Conservation (phyloP, 2,797 vertebrate species). For the Apogon talboti region DNA sequence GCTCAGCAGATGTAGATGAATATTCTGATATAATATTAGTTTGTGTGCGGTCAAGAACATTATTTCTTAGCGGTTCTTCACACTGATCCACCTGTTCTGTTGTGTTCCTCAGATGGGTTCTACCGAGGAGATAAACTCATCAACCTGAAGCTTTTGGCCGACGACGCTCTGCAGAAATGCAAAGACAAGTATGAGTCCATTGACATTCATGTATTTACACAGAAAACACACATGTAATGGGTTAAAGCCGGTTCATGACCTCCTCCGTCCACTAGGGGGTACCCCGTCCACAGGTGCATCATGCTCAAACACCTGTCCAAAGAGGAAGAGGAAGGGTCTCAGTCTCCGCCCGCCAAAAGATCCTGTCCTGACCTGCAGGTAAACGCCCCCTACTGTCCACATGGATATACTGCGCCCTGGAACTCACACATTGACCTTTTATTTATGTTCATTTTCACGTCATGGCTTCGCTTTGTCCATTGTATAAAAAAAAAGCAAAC, state of each 20-base stretch:
- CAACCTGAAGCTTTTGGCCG: slow-evolving; percentile 93
- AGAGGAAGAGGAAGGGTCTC: slow-evolving; percentile 79
- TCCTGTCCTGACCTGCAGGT: slow-evolving; percentile 92
- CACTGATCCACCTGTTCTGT: neutral
- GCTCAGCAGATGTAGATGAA: too few relatives aligned
- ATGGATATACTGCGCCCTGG: too few relatives aligned
- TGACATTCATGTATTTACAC: slow-evolving; percentile 3
- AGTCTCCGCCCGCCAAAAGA: slow-evolving; percentile 92
- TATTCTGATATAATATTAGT: too few relatives aligned
- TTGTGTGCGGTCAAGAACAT: too few relatives aligned
- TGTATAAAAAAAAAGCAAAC: neutral
- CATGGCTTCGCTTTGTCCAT: neutral
- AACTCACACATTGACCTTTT: neutral
- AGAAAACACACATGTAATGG: slow-evolving; percentile 9
- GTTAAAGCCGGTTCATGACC: too few relatives aligned
- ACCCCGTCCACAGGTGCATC: slow-evolving; percentile 86
- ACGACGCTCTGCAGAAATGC: slow-evolving; percentile 93
- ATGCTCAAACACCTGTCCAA: slow-evolving; percentile 93
- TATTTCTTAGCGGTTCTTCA: too few relatives aligned
- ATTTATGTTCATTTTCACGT: slow-evolving; percentile 2
- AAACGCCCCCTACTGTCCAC: slow-evolving; percentile 26
- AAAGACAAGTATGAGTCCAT: slow-evolving; percentile 87
- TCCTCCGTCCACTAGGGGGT: slow-evolving; percentile 76
- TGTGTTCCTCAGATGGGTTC: slow-evolving; percentile 89
- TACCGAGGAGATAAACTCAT: slow-evolving; percentile 97